A percentile compares a stretch with the other conserved stretches of the same genome.
phyloP scores from a whole-genome alignment of 1,140 invertebrate species.

The Octopus sinensis region DNA sequence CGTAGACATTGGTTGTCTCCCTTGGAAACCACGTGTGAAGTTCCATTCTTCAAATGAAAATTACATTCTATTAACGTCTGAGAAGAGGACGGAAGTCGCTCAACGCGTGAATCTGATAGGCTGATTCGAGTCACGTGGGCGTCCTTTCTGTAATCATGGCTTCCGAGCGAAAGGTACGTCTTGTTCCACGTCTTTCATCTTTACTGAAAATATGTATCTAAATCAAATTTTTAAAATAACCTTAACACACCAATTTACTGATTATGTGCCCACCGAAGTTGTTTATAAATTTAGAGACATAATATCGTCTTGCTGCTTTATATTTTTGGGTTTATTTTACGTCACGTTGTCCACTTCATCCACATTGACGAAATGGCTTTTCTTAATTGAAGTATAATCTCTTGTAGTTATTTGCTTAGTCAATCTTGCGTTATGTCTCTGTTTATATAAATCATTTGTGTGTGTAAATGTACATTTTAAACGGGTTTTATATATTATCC shows the following conservation, averaged over 20 bases:
- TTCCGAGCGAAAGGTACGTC: not conserved
- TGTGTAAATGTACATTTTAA: not conserved
- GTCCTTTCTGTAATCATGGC: not conserved
- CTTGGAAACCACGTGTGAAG: too few relatives aligned
- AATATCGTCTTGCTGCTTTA: not conserved
- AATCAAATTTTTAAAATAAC: not conserved
- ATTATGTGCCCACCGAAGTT: not conserved
- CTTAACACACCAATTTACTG: not conserved
- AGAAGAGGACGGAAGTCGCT: too few relatives aligned
- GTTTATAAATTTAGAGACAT: not conserved
- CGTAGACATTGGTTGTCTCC: too few relatives aligned
- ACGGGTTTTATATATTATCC: too few relatives aligned
- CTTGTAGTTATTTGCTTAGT: not conserved
- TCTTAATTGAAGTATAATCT: not conserved
- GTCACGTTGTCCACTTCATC: not conserved
- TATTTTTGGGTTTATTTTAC: not conserved
- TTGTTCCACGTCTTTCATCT: not conserved
- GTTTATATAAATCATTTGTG: not conserved
- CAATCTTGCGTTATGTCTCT: not conserved
- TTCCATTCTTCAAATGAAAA: too few relatives aligned
- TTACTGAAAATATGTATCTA: not conserved
- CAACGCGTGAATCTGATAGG: not conserved
- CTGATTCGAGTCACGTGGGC: not conserved
- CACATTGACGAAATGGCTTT: not conserved
- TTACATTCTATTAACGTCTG: too few relatives aligned